phyloP scores from a whole-genome alignment of 92 coral and sea anemone species.

The Paramuricea clavata region DNA sequence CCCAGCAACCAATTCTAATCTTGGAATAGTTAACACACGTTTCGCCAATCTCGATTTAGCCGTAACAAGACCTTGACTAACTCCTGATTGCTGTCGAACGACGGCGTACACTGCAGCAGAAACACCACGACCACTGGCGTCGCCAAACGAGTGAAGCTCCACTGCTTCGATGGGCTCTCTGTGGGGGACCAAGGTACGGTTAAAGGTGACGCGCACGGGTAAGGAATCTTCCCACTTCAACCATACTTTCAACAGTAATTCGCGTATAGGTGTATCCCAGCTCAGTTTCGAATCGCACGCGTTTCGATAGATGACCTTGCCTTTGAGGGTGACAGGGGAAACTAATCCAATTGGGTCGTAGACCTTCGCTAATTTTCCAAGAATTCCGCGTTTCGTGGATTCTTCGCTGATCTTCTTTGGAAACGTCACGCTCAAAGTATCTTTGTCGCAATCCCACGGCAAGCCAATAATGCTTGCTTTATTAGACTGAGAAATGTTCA shows the following conservation, averaged over 20 bases:
- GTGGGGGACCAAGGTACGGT: not conserved
- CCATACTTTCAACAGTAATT: not conserved
- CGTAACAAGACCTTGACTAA: not conserved
- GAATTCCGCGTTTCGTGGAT: not conserved
- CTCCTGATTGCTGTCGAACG: not conserved
- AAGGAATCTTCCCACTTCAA: conserved; percentile 2
- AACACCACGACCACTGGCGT: not conserved
- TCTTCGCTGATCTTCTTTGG: not conserved
- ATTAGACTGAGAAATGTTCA: not conserved
- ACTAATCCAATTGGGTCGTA: not conserved
- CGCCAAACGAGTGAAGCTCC: not conserved
- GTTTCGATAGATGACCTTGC: not conserved
- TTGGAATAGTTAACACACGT: too few species aligned
- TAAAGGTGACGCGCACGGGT: not conserved
- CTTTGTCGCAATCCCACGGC: not conserved
- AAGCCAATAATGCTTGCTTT: not conserved
- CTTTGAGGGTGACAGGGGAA: not conserved
- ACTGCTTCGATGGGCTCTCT: not conserved
- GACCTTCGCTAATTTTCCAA: not conserved
- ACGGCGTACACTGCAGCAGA: not conserved
- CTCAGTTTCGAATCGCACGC: not conserved
- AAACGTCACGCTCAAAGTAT: not conserved
- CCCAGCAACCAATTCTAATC: too few species aligned
- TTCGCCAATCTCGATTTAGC: too few species aligned
- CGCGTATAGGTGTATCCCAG: not conserved